A percentile compares a stretch with the other conserved stretches of the same genome.
Conservation (phyloP, 2,113 vertebrate species). For the Chaenocephalus aceratus region DNA sequence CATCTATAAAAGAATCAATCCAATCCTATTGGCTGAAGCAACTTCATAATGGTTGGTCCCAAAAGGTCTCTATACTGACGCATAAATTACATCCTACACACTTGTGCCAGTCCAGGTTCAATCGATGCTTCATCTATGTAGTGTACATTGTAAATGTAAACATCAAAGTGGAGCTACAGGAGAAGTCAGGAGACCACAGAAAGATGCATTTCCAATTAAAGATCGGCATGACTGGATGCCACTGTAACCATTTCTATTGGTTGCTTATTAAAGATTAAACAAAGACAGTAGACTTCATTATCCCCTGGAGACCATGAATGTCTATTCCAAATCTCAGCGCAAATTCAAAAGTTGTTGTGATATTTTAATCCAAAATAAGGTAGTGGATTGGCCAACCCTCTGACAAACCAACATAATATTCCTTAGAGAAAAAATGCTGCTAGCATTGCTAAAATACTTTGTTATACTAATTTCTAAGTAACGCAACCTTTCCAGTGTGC, state of each 20-base stretch:
- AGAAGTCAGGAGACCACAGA: neutral
- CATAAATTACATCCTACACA: too few species aligned
- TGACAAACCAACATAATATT: neutral
- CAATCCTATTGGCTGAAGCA: neutral
- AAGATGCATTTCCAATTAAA: neutral
- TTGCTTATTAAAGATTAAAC: neutral
- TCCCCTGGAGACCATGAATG: neutral
- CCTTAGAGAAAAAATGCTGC: neutral
- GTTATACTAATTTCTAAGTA: neutral
- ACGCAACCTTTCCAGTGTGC: neutral
- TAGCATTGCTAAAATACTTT: too few species aligned
- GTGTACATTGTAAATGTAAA: neutral
- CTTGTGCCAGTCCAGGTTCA: neutral
- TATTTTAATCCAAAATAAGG: neutral
- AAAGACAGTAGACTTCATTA: neutral
- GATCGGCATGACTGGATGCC: neutral
- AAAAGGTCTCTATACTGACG: neutral
- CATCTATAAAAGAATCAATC: neutral
- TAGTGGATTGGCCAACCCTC: neutral
- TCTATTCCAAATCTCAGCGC: neutral
- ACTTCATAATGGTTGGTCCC: neutral
- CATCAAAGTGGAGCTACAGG: neutral
- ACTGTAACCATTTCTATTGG: neutral
- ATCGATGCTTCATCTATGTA: neutral
- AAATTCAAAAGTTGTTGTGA: neutral